Base-by-base conservation (phyloP, 2,797 vertebrate species). In the Coccyzus lansbergi region DNA sequence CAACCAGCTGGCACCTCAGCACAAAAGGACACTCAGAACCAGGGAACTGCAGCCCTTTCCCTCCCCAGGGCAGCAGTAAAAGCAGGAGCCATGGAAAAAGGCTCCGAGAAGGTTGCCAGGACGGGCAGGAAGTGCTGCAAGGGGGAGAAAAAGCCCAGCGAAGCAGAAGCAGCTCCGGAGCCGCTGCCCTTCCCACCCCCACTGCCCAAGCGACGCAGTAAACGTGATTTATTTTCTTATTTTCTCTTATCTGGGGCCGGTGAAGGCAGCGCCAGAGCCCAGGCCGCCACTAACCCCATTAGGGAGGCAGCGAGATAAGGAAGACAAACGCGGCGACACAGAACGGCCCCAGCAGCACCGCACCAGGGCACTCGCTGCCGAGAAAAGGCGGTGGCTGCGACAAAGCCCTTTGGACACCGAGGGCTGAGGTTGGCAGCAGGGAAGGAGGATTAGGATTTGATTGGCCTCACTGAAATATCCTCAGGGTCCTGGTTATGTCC, bases 401-500 rank as follows among this genome's bases (percentile, higher is more conserved):
- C n/a, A 0, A 1, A 22, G 48, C 34, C 24, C 52, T 78, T 6
- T 21, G 26, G 65, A 42, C 1, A 3, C 19, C 0, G 0, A 15
- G 6, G n/a, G 21, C 10, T 0, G 0, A 69, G 25, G 15, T 0
- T 36, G 62, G 12, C 8, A 8, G n/a, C 75, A 31, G 14, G 70
- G 59, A 96, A 94, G 28, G 82, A 92, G 80, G 78, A 93, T 77
- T n/a, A 44, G 80, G 78, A 68, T 48, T 77, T 2, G 7, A 72
- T 44, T 48, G 55, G 76, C 53, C 58, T 67, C 10, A 3, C 33
- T 0, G 0, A 53, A 72, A 48, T 15, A 51, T 76, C 58, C 21
- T 19, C 2, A 1, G 6, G 15, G 17, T 7, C 28, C 28, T 12
- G 4, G 25, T 0, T 21, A 26, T 13, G 40, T 29, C 31, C 26